Conservation (phyloP, 1,140 invertebrate genomes). For the Drosophila neocordata region DNA sequence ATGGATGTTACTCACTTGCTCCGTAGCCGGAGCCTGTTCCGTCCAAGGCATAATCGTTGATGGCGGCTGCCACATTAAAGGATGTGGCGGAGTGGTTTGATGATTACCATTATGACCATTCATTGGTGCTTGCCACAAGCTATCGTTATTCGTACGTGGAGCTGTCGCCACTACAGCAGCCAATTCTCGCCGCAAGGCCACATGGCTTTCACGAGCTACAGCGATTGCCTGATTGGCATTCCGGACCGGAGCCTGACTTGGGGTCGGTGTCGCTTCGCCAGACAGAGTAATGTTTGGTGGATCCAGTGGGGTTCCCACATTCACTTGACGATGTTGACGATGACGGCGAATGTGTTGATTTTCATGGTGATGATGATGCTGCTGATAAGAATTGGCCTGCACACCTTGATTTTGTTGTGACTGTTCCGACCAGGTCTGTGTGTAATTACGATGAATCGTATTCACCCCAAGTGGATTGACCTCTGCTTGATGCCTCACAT, state of each 20-base stretch:
- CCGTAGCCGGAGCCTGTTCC: background rate
- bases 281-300: background rate
- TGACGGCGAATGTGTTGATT: background rate
- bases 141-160: background rate
- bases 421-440: constrained; percentile 21
- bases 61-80: background rate
- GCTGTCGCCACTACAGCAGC: constrained; percentile 52
- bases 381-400: background rate
- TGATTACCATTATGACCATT: background rate
- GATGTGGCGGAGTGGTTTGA: background rate
- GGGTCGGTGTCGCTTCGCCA: background rate
- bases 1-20: background rate
- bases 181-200: constrained; percentile 32
- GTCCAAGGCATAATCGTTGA: background rate
- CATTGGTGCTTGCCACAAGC: constrained; percentile 34
- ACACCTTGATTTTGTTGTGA: background rate
- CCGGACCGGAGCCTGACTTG: background rate
- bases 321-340: constrained; percentile 9
- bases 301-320: background rate
- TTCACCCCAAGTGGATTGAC: constrained; percentile 5
- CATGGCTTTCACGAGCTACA: background rate
- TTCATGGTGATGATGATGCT: background rate
- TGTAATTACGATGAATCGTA: constrained; percentile 12
- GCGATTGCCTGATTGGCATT: background rate
- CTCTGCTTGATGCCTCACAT: constrained; percentile 12